phyloP scores from a whole-genome alignment of 2,888 invertebrate species.

The Temnothorax ravouxi region DNA sequence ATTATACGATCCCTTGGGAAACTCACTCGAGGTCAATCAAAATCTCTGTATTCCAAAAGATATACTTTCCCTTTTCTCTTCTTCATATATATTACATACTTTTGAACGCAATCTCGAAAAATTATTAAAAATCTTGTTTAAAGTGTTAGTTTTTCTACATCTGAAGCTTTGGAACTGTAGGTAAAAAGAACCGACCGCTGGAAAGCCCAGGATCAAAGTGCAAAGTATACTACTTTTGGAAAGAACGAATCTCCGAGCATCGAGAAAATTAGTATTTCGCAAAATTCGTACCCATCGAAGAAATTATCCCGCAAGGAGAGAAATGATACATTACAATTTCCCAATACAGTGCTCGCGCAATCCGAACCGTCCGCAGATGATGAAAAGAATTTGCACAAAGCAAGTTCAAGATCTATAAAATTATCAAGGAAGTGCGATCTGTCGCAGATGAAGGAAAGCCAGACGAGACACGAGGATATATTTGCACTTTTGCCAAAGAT shows the following conservation, averaged over 20 bases:
- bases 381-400: not conserved
- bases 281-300: not conserved
- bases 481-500: not conserved
- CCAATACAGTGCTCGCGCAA: not conserved
- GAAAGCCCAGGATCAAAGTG: constrained; percentile 7
- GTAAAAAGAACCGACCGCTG: not conserved
- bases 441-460: not conserved
- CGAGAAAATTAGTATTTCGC: not conserved
- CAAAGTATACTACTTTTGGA: not conserved
- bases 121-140: not conserved
- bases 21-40: constrained; percentile 25
- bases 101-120: not conserved
- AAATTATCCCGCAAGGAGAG: not conserved
- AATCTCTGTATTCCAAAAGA: not conserved
- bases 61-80: not conserved
- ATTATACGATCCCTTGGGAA: constrained; percentile 10
- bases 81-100: not conserved
- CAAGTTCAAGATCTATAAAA: constrained; percentile 40
- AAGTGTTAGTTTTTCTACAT: not conserved
- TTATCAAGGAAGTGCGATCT: constrained; percentile 32
- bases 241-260: not conserved
- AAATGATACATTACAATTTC: not conserved
- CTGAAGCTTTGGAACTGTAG: constrained; percentile 11
- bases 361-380: not conserved
- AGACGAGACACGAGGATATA: not conserved